Evolutionary conservation across 2,888 invertebrate species (phyloP).

Genomic region (Galerucella nymphaeae): DNA sequence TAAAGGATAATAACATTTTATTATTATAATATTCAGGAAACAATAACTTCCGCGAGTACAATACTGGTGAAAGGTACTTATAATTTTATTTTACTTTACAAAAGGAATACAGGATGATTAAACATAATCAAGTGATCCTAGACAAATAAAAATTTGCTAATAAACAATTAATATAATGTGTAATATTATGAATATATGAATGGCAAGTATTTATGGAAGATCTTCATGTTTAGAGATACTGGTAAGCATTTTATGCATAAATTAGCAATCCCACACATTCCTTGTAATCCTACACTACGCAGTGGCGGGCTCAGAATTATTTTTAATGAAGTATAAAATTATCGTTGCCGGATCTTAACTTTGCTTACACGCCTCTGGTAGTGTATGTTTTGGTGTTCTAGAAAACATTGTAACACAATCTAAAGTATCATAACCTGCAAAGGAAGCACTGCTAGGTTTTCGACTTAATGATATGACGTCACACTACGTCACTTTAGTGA

Average conservation of each 20-base stretch:
- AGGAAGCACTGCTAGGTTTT: constrained; percentile 14
- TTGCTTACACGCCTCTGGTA: neutral
- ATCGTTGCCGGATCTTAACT: neutral
- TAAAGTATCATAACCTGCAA: constrained; percentile 21
- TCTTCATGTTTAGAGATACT: neutral
- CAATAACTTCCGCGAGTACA: no score
- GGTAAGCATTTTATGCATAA: neutral
- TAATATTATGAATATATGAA: constrained; percentile 3
- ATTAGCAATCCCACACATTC: neutral
- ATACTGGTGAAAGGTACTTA: no score
- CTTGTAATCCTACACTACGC: constrained; percentile 15
- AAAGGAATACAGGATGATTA: no score
- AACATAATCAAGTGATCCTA: no score
- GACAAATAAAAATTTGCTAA: no score
- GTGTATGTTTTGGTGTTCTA: neutral
- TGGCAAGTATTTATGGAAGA: neutral
- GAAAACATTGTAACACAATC: neutral
- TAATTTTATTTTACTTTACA: no score
- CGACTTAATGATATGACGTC: constrained; percentile 19
- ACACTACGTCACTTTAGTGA: constrained; percentile 7
- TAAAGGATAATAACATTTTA: no score
- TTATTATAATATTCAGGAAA: no score
- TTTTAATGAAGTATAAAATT: neutral
- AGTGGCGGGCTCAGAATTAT: constrained; percentile 5
- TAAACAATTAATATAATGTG: no score